Evolutionary conservation across 2,797 vertebrate genomes (phyloP), one percentile per base, ranked within the genome.

Genomic region (Paramormyrops hopkinsi): DNA sequence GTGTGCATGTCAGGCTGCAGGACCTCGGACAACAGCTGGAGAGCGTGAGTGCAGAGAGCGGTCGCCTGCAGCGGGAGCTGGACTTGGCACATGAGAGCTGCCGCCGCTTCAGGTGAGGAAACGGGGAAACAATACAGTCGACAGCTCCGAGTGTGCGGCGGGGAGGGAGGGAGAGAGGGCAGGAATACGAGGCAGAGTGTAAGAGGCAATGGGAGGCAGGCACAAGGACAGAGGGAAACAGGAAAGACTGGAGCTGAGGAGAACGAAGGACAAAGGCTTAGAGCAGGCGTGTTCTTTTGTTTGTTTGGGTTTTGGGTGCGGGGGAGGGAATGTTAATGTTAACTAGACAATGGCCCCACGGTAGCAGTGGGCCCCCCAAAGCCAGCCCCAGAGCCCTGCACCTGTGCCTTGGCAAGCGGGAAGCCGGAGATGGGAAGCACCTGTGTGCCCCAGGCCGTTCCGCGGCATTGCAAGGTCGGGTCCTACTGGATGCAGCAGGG

Each of bases 91-190:
- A 91, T 4, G 93, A 90, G 84, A 93, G 93, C 69, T 91, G 93
- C 3, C 93, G 96, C 89, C 88, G 90, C 83, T 94, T 96, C 90
- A 97, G 96, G 97, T 98, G 92, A 96, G 94, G 90, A 90, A 91
- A 33, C 0, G 0, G 56, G 69, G 46, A 90, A 91, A 65, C 89
- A 44, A 86, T 37, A 0, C 51, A 76, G 89, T 69, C 89, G 84
- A 89, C 89, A 62, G 90, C 65, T 59, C 76, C 59, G 79, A 88
- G 44, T 44, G 48, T 5, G 69, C 2, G 46, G 51, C 3, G 89
- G 51, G n/a, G 33, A 33, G 33, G 33, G 33, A 33, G 33, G 2
- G 2, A 46, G 44, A 1, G 87, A 85, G n/a, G 12, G 88, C 88
- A 29, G 44, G 51, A 44, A 56, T 7, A 14, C 41, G 5, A 17